A percentile compares a stretch with the other conserved stretches of the same genome.
Evolutionary conservation across 2,888 invertebrate genomes (phyloP).

Genomic region (Allacma fusca): DNA sequence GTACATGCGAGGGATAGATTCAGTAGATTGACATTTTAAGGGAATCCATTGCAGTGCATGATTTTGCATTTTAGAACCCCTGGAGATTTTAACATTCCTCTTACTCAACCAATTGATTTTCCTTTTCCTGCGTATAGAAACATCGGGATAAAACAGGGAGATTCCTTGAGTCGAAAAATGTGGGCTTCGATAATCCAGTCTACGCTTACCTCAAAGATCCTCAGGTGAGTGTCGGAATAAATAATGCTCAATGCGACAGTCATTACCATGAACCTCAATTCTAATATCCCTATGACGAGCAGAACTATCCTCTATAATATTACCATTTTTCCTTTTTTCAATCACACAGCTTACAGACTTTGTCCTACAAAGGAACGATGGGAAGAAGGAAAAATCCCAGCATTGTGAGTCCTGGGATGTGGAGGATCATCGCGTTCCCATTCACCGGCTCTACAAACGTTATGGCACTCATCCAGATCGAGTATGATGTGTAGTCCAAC

Average conservation of each 20-base stretch:
- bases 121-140: slow-evolving; percentile 30
- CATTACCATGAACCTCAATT: too few species aligned
- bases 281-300: too few species aligned
- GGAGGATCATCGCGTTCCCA: slow-evolving; percentile 52
- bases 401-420: slow-evolving; percentile 34
- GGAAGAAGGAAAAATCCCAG: slow-evolving; percentile 35
- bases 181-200: slow-evolving; percentile 42
- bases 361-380: slow-evolving; percentile 34
- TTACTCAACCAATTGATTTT: too few species aligned
- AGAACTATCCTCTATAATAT: too few species aligned
- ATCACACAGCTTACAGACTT: slow-evolving; percentile 39
- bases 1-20: too few species aligned
- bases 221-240: slow-evolving; percentile 17
- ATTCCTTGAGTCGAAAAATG: slow-evolving; percentile 37
- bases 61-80: neutral
- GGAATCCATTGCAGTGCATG: neutral
- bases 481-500: slow-evolving; percentile 6
- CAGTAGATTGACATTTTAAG: neutral
- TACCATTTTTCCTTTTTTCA: neutral
- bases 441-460: slow-evolving; percentile 45
- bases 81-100: too few species aligned
- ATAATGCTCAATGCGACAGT: neutral
- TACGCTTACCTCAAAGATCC: slow-evolving; percentile 32
- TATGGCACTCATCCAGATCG: slow-evolving; percentile 50
- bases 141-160: slow-evolving; percentile 24